Evolutionary conservation across 2,797 vertebrate genomes (phyloP).

Genomic region (Tangara arthus): DNA sequence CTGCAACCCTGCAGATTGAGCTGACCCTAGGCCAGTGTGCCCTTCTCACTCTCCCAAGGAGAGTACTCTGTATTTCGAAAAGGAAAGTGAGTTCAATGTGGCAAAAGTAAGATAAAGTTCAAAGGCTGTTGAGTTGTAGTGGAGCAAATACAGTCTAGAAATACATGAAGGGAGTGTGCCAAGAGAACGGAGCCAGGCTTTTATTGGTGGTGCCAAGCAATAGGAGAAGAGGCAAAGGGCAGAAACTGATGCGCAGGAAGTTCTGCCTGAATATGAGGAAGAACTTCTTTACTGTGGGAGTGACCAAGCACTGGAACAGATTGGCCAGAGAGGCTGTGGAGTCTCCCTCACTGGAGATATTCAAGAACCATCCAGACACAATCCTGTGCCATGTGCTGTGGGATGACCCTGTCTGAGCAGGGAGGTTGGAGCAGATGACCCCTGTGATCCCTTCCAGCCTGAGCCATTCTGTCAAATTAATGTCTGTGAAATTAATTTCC

Average conservation of each 20-base stretch:
- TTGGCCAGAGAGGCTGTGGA: not conserved
- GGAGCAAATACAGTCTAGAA: not conserved
- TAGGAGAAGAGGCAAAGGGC: not conserved
- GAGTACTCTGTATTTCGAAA: not conserved
- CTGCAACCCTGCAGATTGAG: not conserved
- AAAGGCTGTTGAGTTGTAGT: not conserved
- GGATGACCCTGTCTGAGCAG: not conserved
- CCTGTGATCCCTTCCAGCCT: not conserved
- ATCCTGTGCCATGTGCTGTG: not conserved
- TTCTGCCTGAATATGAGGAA: not conserved
- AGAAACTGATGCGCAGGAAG: not conserved
- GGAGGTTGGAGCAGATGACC: not conserved
- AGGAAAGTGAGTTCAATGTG: not conserved
- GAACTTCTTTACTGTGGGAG: not conserved
- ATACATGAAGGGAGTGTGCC: not conserved
- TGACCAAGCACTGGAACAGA: not conserved
- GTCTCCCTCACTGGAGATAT: not conserved
- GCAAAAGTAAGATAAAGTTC: not conserved
- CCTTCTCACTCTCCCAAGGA: not conserved
- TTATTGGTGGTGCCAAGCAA: not conserved
- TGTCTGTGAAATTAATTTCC: not conserved
- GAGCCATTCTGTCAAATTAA: not conserved
- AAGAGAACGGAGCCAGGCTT: not conserved
- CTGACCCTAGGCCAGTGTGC: not conserved
- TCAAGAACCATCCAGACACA: not conserved